These are phyloP conservation scores for Eristalis tenax DNA, from an alignment of 2,888 invertebrate species.

Conservation along the genomic window DNA sequence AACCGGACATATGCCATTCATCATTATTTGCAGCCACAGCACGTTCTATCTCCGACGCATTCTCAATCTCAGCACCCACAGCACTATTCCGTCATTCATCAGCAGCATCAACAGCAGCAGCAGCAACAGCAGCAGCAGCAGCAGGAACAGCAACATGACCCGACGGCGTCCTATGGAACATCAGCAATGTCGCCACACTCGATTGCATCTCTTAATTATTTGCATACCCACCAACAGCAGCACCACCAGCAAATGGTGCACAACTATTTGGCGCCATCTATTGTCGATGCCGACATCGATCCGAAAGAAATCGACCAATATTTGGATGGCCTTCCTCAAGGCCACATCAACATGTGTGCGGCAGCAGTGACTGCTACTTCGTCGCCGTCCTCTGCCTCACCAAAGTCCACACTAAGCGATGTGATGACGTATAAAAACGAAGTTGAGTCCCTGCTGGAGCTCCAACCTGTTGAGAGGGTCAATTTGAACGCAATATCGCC, in stretches of 20 bases:
- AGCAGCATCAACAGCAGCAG: conserved; percentile 58
- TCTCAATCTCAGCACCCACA: conserved; percentile 65
- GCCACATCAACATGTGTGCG: conserved; percentile 72
- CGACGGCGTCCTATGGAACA: conserved; percentile 58
- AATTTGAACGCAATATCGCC: conserved; percentile 52
- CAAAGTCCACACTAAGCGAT: conserved; percentile 16
- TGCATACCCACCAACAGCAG: conserved; percentile 73
- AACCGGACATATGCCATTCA: conserved; percentile 67
- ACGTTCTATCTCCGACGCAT: conserved; percentile 49
- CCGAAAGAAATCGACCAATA: conserved; percentile 82
- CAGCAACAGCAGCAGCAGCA: conserved; percentile 48
- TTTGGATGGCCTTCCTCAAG: conserved; percentile 79
- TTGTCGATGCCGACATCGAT: conserved; percentile 76
- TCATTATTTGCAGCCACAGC: conserved; percentile 68
- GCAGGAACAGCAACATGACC: conserved; percentile 52
- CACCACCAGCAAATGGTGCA: conserved; percentile 61
- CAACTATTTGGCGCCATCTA: conserved; percentile 71
- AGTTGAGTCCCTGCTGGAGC: conserved; percentile 74
- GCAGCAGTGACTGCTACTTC: conserved; percentile 46
- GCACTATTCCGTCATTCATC: conserved; percentile 47
- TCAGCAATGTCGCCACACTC: conserved; percentile 76
- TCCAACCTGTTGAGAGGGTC: conserved; percentile 73
- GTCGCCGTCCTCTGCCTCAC: conserved; percentile 60
- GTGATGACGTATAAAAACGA: conserved; percentile 66
- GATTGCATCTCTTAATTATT: conserved; percentile 80